Conservation (phyloP, 2,888 invertebrate species). For the Mimumesa dahlbomi region DNA sequence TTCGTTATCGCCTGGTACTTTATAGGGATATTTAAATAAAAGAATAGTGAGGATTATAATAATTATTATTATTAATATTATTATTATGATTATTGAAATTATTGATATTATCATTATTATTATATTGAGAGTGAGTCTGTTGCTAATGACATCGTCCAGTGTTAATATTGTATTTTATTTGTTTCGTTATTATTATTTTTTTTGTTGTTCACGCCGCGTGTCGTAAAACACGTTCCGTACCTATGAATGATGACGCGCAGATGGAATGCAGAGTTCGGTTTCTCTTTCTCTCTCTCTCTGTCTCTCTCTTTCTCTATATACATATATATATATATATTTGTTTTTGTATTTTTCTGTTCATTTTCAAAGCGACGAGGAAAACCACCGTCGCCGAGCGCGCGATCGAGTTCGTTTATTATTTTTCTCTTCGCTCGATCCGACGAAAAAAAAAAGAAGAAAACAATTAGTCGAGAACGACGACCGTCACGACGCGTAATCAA, state of each 20-base stretch:
- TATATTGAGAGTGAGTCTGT: constrained; percentile 77
- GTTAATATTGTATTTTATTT: constrained; percentile 81
- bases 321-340: too few relatives aligned
- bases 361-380: too few relatives aligned
- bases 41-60: constrained; percentile 64
- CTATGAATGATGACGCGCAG: constrained; percentile 64
- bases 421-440: too few relatives aligned
- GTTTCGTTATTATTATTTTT: constrained; percentile 78
- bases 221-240: constrained; percentile 78
- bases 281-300: not conserved
- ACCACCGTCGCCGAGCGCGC: too few relatives aligned
- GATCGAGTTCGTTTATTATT: too few relatives aligned
- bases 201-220: constrained; percentile 79
- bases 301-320: not conserved
- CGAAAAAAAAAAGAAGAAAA: not conserved
- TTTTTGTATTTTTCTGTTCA: too few relatives aligned
- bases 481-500: not conserved
- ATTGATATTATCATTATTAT: constrained; percentile 67
- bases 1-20: constrained; percentile 62
- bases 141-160: constrained; percentile 78
- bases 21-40: constrained; percentile 65
- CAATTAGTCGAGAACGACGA: not conserved
- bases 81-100: constrained; percentile 66
- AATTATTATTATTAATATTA: constrained; percentile 65
- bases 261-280: constrained; percentile 30